A percentile compares a stretch with the other conserved stretches of the same genome.
Evolutionary conservation across 2,888 invertebrate species (phyloP).

Genomic region (Aphidius colemani): DNA sequence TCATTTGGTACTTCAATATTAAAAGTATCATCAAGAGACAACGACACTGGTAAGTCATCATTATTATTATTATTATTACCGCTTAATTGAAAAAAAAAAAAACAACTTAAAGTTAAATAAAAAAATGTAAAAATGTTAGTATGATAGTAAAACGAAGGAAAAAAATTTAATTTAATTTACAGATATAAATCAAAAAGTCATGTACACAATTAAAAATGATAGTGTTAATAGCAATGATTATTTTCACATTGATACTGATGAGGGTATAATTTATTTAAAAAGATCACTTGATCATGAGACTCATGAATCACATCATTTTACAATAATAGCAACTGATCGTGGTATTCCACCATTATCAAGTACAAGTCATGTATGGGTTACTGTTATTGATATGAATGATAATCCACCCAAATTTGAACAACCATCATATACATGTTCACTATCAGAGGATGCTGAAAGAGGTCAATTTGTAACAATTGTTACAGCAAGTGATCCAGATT

Average conservation of each 20-base stretch:
- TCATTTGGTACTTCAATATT: slow-evolving; percentile 74
- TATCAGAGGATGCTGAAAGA: slow-evolving; percentile 81
- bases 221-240: slow-evolving; percentile 68
- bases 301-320: slow-evolving; percentile 74
- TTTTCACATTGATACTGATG: slow-evolving; percentile 77
- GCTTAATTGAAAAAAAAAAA: too few relatives aligned
- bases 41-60: slow-evolving; percentile 69
- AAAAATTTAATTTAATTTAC: slow-evolving; percentile 31
- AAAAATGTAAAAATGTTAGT: too few relatives aligned
- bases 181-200: slow-evolving; percentile 70
- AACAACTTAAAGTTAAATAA: too few relatives aligned
- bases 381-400: slow-evolving; percentile 90
- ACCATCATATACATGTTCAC: slow-evolving; percentile 74
- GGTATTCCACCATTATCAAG: slow-evolving; percentile 83
- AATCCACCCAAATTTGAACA: slow-evolving; percentile 87
- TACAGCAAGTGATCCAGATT: slow-evolving; percentile 87
- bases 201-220: slow-evolving; percentile 72
- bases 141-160: not conserved
- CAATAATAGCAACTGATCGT: slow-evolving; percentile 79
- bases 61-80: too few relatives aligned
- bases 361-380: slow-evolving; percentile 82
- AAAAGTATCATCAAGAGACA: slow-evolving; percentile 75
- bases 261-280: slow-evolving; percentile 79
- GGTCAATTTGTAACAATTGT: slow-evolving; percentile 89
- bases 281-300: slow-evolving; percentile 82